Conservation (phyloP, 1,140 invertebrate species). For the Bombus sibiricus region DNA sequence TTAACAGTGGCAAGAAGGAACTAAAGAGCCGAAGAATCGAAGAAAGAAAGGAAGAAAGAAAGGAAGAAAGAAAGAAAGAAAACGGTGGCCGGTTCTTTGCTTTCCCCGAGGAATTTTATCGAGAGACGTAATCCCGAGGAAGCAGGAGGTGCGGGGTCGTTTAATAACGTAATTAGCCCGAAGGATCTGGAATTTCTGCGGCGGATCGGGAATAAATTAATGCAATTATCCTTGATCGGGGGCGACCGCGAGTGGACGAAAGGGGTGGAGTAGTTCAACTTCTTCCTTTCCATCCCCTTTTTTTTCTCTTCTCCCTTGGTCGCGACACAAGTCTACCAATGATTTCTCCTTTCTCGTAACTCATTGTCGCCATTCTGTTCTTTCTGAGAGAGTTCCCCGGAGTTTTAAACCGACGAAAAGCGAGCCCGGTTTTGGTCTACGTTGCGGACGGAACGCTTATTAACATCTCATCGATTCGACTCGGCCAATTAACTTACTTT, state of each 20-base stretch:
- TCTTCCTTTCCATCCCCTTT: background rate
- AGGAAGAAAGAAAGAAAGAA: background rate
- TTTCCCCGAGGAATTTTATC: slow-evolving; percentile 60
- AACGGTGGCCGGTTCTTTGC: slow-evolving; percentile 44
- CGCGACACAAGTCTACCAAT: slow-evolving; percentile 35
- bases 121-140: slow-evolving; percentile 56
- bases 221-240: slow-evolving; percentile 72
- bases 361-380: slow-evolving; percentile 33
- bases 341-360: slow-evolving; percentile 34
- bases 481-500: slow-evolving; percentile 62
- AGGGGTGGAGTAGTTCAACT: slow-evolving; percentile 43
- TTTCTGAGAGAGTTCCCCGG: background rate
- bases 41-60: background rate
- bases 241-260: slow-evolving; percentile 41
- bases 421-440: background rate
- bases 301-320: background rate
- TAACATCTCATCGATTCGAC: slow-evolving; percentile 56
- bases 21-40: background rate
- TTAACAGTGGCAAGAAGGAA: slow-evolving; percentile 61
- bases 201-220: slow-evolving; percentile 75
- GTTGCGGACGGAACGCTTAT: slow-evolving; percentile 18
- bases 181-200: slow-evolving; percentile 72
- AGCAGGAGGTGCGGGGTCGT: slow-evolving; percentile 45
- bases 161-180: slow-evolving; percentile 76
- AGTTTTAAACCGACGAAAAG: background rate